Evolutionary conservation across 1,140 invertebrate species (phyloP), one percentile per base, ranked within the genome.

Genomic region (Drosophila albomicans): DNA sequence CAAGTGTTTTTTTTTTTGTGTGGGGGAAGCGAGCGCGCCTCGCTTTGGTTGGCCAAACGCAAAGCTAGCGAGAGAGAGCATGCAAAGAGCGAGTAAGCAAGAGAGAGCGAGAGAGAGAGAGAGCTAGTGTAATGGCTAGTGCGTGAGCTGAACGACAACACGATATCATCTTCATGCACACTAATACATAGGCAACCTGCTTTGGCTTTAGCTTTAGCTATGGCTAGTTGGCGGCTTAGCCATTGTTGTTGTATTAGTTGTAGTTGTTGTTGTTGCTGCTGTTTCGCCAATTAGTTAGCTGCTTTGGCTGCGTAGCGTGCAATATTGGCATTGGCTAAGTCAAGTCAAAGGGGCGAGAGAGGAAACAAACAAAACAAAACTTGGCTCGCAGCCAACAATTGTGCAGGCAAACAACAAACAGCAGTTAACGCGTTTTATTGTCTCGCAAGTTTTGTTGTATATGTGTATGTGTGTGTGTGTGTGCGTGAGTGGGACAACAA

Each of bases 361-460:
- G 38, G 32, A 15, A 32, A 10, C 38, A 15, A 32, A 10, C 38
- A 73, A 82, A 77, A 82, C 79, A 82, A 81, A 85, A 86, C 82
- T 79, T 87, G 77, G 63, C 62, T 72, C 11, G 41, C 71, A 56
- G 57, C 64, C 71, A 79, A 70, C 84, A 88, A 88, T 71, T 77
- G 86, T 32, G 71, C 71, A 78, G 54, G 67, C 72, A 81, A 88
- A 73, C 78, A 89, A 78, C 51, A n/a, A 49, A 49, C 80, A 89
- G 85, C 80, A 89, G 85, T 88, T 89, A 88, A 89, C 85, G 85
- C 85, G 81, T 89, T 88, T 88, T 89, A 88, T 88, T 88, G 84
- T 86, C 81, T 86, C 79, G 58, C 82, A 68, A 87, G 76, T 80
- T 48, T 32, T 32, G 20, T 64, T 59, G 28, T 65, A 15, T 15